These are phyloP conservation scores for Synergus itoensis DNA, from an alignment of 2,888 invertebrate species.

Conservation along the genomic window DNA sequence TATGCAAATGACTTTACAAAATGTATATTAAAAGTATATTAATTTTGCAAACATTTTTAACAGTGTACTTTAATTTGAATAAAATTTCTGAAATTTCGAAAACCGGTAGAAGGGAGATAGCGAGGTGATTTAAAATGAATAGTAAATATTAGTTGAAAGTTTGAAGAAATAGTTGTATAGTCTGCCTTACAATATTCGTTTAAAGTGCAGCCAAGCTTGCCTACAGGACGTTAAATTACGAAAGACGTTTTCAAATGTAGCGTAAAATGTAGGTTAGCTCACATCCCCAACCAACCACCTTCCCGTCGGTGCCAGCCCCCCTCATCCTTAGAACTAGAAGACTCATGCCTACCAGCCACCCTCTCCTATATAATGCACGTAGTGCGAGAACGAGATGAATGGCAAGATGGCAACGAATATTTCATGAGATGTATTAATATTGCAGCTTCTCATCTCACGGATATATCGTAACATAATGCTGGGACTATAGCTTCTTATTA, in stretches of 20 bases:
- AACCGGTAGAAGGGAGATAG: too few relatives aligned
- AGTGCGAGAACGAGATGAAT: slow-evolving; percentile 73
- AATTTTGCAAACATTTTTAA: too few relatives aligned
- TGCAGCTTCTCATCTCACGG: slow-evolving; percentile 77
- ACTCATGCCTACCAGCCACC: slow-evolving; percentile 56
- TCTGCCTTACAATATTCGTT: slow-evolving; percentile 47
- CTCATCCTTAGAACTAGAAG: slow-evolving; percentile 64
- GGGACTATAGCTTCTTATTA: slow-evolving; percentile 79
- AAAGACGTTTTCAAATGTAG: slow-evolving; percentile 66
- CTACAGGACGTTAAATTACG: slow-evolving; percentile 59
- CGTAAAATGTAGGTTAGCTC: slow-evolving; percentile 72
- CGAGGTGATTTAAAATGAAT: too few relatives aligned
- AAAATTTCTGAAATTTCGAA: too few relatives aligned
- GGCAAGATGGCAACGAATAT: slow-evolving; percentile 77
- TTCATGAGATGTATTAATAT: slow-evolving; percentile 77
- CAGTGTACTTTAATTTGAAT: too few relatives aligned
- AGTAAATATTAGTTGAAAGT: too few relatives aligned
- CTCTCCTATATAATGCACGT: slow-evolving; percentile 57
- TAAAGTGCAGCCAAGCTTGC: slow-evolving; percentile 50
- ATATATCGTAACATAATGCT: slow-evolving; percentile 79
- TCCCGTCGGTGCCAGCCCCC: slow-evolving; percentile 44
- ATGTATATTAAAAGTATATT: too few relatives aligned
- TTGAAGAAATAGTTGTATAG: too few relatives aligned
- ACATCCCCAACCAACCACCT: slow-evolving; percentile 48
- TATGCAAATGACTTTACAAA: too few relatives aligned